Conservation (phyloP, 2,113 vertebrate genomes). For the Mixornis gularis region DNA sequence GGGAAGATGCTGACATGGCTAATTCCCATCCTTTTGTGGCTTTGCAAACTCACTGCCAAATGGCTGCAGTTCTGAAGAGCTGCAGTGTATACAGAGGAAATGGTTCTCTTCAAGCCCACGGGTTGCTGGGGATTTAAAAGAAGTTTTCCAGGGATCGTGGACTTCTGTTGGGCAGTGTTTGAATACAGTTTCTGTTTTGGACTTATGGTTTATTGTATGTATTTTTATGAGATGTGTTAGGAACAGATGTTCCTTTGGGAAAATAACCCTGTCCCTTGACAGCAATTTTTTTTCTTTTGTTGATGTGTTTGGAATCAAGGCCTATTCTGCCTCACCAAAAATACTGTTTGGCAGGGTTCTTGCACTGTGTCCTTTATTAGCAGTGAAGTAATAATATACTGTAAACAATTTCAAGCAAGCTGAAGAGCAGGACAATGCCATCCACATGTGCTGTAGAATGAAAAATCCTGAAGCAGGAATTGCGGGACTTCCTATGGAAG, state of each 20-base stretch:
- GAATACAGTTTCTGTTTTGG: constrained; percentile 6
- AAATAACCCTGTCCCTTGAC: not conserved
- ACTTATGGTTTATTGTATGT: not conserved
- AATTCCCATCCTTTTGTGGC: constrained; percentile 61
- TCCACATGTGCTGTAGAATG: not conserved
- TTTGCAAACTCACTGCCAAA: constrained; percentile 37
- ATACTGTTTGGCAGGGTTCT: not conserved
- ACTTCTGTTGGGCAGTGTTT: not conserved
- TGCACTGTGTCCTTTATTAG: not conserved
- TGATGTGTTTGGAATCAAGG: not conserved
- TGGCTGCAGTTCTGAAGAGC: constrained; percentile 53
- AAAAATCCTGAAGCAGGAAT: not conserved
- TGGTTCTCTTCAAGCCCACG: constrained; percentile 4
- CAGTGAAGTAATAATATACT: not conserved
- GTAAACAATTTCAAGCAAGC: not conserved
- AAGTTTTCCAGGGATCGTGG: constrained; percentile 2
- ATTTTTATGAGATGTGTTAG: not conserved
- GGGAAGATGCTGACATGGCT: constrained; percentile 68
- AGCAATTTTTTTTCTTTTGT: not conserved
- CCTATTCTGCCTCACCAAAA: not conserved
- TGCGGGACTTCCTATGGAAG: not conserved
- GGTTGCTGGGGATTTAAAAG: constrained; percentile 27
- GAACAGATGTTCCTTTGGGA: constrained; percentile 19
- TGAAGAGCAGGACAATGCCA: not conserved
- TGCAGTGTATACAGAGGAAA: constrained; percentile 52